Evolutionary conservation across 2,797 vertebrate species (phyloP), one percentile per base, ranked within the genome.

Genomic region (Uromys caudimaculatus): DNA sequence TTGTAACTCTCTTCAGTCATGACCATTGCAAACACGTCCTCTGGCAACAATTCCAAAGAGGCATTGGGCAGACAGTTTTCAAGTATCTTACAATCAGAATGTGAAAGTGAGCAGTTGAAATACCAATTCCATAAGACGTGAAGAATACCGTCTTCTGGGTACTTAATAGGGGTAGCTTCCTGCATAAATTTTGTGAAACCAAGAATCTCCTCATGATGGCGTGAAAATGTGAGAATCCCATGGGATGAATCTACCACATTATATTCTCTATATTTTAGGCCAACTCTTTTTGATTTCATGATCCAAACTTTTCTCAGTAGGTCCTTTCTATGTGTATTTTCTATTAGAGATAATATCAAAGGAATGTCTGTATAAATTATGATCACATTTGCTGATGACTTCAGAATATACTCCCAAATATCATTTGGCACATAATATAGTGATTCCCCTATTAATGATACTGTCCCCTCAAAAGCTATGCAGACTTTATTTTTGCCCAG

Each of bases 371-470:
- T 5, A 50, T 77, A 50, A 77, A 35, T 77, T 77, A 77, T 9
- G 11, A 77, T 77, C 75, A 77, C 75, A 19, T 77, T 50, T 77
- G 75, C 44, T 77, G 29, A 50, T 77, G 75, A 50, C 23, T 32
- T 7, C 14, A 50, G 7, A 77, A 50, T 50, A 32, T 17, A 16
- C 1, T 2, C 0, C 29, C 7, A 7, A 32, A 27, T 8, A 16
- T 47, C 21, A 21, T 24, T 3, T 10, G 47, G 1, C 47, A 14
- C 9, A 19, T 7, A 17, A 76, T 47, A 76, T 32, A 9, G 0
- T 32, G 14, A 32, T 32, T 50, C 75, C 27, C 75, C 75, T 32
- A 50, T 0, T 32, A 50, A 8, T 77, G 47, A 4, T 16, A 77
- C 44, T 77, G 75, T 50, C 16, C 29, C 12, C 75, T 47, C 75